These are phyloP conservation scores for Thereuonema tuberculata DNA, from an alignment of 1,140 invertebrate species.

Conservation along the genomic window DNA sequence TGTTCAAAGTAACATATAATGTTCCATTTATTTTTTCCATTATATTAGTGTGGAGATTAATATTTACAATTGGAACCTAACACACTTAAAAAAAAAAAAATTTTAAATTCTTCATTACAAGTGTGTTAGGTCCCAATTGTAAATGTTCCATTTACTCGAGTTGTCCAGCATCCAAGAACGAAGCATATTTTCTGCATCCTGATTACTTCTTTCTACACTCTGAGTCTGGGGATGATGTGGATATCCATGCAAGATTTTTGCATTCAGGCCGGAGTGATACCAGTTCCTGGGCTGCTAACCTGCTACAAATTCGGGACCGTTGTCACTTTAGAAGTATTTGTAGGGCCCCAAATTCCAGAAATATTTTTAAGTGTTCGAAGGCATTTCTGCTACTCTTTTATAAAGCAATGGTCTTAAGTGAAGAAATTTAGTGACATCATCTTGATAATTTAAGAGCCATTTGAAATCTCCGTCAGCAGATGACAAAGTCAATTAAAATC, in stretches of 20 bases:
- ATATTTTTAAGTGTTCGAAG: background rate
- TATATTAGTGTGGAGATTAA: too few relatives aligned
- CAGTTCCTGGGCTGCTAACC: background rate
- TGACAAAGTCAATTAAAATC: slow-evolving; percentile 2
- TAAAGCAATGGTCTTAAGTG: slow-evolving; percentile 1
- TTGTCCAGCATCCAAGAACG: background rate
- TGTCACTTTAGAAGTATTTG: background rate
- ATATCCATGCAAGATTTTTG: background rate
- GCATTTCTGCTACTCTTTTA: background rate
- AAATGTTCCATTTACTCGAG: background rate
- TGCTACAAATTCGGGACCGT: slow-evolving; percentile 3
- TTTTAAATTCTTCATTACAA: too few relatives aligned
- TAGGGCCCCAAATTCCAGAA: slow-evolving; percentile 1
- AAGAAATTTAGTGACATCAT: slow-evolving; percentile 11
- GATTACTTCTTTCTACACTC: background rate
- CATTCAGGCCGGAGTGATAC: background rate
- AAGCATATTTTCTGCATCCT: background rate
- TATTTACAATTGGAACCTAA: too few relatives aligned
- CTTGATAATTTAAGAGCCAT: slow-evolving; percentile 10
- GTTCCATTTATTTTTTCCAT: too few relatives aligned
- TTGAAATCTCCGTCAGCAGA: slow-evolving; percentile 2
- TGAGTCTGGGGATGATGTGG: background rate
- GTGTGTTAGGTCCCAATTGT: too few relatives aligned
- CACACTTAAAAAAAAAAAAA: too few relatives aligned
- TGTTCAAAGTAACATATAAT: background rate